Evolutionary conservation across 92 coral and sea anemone species (phyloP).

Genomic region (Bergia puertoricense): DNA sequence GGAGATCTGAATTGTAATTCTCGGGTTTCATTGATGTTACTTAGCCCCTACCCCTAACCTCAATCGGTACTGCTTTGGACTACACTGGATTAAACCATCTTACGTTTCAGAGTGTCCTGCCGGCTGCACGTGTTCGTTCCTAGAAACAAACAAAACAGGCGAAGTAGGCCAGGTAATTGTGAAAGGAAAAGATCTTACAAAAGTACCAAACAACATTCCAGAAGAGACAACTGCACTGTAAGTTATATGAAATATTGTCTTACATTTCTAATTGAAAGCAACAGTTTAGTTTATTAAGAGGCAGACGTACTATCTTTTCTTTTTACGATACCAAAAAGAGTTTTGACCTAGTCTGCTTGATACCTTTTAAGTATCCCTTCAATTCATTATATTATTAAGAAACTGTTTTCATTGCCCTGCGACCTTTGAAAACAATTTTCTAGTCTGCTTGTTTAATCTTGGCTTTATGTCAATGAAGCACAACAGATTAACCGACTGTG

Average conservation of each 20-base stretch:
- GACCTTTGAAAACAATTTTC: neutral
- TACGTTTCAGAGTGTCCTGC: neutral
- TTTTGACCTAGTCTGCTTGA: too few relatives aligned
- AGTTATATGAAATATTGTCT: neutral
- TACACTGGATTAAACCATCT: neutral
- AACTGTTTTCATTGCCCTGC: too few relatives aligned
- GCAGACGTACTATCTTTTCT: too few relatives aligned
- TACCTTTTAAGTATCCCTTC: too few relatives aligned
- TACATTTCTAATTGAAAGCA: neutral
- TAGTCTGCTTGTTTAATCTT: neutral
- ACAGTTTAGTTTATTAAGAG: too few relatives aligned
- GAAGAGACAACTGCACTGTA: neutral
- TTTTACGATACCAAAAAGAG: too few relatives aligned
- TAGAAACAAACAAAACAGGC: neutral
- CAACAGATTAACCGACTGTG: neutral
- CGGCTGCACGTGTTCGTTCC: constrained; percentile 12
- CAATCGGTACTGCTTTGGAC: too few relatives aligned
- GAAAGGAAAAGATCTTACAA: neutral
- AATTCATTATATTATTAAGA: too few relatives aligned
- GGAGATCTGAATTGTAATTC: too few relatives aligned
- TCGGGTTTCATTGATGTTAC: too few relatives aligned
- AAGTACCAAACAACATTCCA: constrained; percentile 1
- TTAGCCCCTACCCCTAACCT: too few relatives aligned
- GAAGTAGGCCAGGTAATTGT: neutral
- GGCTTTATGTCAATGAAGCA: too few relatives aligned